Percentiles rank a stretch among this genome's conserved stretches.
Conservation (phyloP, 2,888 invertebrate species). For the Melinaea menophilus region DNA sequence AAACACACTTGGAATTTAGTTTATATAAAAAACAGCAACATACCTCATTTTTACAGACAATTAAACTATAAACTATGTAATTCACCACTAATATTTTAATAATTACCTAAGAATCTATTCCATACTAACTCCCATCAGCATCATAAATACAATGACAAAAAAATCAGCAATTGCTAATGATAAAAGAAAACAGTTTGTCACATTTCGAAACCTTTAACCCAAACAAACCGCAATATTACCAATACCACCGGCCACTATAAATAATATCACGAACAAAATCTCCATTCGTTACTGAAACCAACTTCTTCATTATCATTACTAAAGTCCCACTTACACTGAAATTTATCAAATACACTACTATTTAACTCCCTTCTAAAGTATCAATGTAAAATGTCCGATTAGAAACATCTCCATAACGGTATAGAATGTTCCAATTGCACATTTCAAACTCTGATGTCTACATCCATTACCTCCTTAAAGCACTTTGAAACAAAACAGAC, state of each 20-base stretch:
- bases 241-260: slow-evolving; percentile 91
- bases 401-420: slow-evolving; percentile 51
- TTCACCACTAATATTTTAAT: neutral
- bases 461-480: slow-evolving; percentile 64
- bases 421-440: slow-evolving; percentile 56
- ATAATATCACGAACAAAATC: slow-evolving; percentile 88
- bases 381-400: slow-evolving; percentile 65
- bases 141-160: slow-evolving; percentile 94
- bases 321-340: slow-evolving; percentile 63
- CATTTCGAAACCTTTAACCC: slow-evolving; percentile 94
- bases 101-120: slow-evolving; percentile 91
- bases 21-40: too few relatives aligned
- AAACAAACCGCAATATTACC: slow-evolving; percentile 95
- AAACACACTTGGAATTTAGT: too few relatives aligned
- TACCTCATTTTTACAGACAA: too few relatives aligned
- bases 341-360: slow-evolving; percentile 44
- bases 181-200: slow-evolving; percentile 96
- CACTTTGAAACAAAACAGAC: slow-evolving; percentile 61
- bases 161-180: slow-evolving; percentile 96
- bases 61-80: neutral
- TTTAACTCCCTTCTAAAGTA: slow-evolving; percentile 42
- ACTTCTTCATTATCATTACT: slow-evolving; percentile 47
- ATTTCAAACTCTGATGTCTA: slow-evolving; percentile 52
- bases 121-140: slow-evolving; percentile 96
- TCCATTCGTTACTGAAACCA: slow-evolving; percentile 83